Percentiles rank a stretch among this genome's conserved stretches.
Conservation (phyloP, 2,797 vertebrate genomes). For the Lepus oiostolus region DNA sequence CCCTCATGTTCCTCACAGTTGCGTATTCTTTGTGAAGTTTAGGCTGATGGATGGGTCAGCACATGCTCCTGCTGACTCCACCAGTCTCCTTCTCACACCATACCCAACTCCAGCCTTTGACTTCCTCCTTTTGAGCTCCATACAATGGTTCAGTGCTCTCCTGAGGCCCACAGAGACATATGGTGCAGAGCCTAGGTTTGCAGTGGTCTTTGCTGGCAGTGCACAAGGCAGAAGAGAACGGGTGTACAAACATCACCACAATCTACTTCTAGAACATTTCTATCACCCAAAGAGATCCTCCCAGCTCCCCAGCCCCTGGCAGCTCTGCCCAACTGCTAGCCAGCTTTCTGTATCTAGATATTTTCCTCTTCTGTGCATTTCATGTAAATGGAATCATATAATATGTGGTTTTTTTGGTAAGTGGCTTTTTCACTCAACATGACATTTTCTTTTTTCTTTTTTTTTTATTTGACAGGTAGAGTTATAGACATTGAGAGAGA, state of each 20-base stretch:
- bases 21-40: not conserved
- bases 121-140: not conserved
- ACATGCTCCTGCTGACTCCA: not conserved
- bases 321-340: not conserved
- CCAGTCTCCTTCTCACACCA: not conserved
- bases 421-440: not conserved
- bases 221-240: not conserved
- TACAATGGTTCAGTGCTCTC: not conserved
- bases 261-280: not conserved
- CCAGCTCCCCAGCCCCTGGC: not conserved
- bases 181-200: not conserved
- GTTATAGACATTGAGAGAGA: too few relatives aligned
- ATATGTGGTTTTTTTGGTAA: not conserved
- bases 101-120: not conserved
- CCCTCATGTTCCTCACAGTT: not conserved
- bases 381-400: not conserved
- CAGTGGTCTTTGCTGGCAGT: not conserved
- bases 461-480: too few relatives aligned
- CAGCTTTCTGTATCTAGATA: not conserved
- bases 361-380: conserved; percentile 16
- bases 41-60: not conserved
- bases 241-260: not conserved
- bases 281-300: not conserved
- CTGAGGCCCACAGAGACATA: not conserved
- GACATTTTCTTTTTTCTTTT: too few relatives aligned